Percentiles rank a stretch among this genome's conserved stretches.
Evolutionary conservation across 2,888 invertebrate species (phyloP).

Genomic region (Mesorhabditis belari): DNA sequence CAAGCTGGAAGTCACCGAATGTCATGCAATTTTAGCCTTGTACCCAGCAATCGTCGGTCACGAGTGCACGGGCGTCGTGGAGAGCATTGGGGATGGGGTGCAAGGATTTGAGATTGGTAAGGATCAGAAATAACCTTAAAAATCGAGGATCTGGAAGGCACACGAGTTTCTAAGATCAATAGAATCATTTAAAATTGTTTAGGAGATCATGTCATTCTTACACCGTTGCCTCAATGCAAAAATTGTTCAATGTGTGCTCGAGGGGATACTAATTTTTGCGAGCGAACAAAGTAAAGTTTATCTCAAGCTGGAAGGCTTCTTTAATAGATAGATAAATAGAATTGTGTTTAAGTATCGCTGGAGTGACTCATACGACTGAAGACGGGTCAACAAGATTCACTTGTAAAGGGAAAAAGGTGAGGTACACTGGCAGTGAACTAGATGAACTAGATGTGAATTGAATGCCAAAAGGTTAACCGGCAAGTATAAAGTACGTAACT

Average conservation of each 20-base stretch:
- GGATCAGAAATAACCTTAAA: no score
- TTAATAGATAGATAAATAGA: no score
- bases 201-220: conserved; percentile 88
- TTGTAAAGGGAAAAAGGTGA: conserved; percentile 59
- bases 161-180: no score
- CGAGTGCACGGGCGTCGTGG: neutral
- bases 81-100: neutral
- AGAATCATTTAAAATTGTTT: neutral
- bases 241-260: conserved; percentile 91
- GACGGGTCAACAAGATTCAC: conserved; percentile 82
- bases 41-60: neutral
- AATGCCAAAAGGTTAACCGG: no score
- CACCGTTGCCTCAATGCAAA: conserved; percentile 90
- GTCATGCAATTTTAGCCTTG: neutral
- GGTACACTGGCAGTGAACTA: no score
- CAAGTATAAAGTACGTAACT: no score
- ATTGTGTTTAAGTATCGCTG: no score
- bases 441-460: no score
- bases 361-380: no score
- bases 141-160: no score
- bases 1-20: no score
- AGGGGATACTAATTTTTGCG: conserved; percentile 89
- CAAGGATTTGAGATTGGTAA: neutral
- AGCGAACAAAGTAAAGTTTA: conserved; percentile 75
- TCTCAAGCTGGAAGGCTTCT: no score